Conservation (phyloP, 2,888 invertebrate genomes). For the Cenopis cana region DNA sequence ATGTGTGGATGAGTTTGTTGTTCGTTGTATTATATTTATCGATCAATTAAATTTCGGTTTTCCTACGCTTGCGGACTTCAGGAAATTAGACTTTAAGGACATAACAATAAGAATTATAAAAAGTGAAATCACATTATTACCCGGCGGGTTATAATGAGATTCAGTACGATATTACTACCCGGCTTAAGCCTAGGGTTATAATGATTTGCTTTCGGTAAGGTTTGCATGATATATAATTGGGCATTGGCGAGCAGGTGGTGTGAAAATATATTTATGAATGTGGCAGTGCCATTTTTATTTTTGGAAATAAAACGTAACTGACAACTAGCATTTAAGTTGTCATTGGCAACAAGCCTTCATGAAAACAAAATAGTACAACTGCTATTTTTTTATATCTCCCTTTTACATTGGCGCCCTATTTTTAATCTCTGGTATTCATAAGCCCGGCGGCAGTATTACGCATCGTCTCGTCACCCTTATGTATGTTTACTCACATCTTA, state of each 20-base stretch:
- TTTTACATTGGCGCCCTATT: not conserved
- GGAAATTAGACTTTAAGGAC: no score
- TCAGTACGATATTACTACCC: no score
- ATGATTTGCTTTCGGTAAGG: no score
- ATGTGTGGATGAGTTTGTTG: not conserved
- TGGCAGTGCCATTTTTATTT: not conserved
- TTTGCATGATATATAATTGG: no score
- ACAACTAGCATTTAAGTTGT: no score
- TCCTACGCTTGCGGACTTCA: conserved; percentile 6
- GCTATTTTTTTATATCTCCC: not conserved
- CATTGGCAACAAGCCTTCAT: not conserved
- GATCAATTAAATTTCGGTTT: conserved; percentile 11
- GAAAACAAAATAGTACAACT: not conserved
- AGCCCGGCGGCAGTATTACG: conserved; percentile 34
- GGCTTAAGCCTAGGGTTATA: no score
- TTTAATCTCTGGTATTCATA: conserved; percentile 1
- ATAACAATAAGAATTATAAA: no score
- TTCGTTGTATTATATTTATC: conserved; percentile 1
- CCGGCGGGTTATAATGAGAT: no score
- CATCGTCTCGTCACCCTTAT: conserved; percentile 27
- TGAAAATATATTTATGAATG: no score
- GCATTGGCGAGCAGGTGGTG: no score
- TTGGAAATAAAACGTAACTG: not conserved
- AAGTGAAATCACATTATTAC: no score
- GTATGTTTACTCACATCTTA: conserved; percentile 37